phyloP scores from a whole-genome alignment of 1,140 invertebrate genomes.

The Eueides isabella region DNA sequence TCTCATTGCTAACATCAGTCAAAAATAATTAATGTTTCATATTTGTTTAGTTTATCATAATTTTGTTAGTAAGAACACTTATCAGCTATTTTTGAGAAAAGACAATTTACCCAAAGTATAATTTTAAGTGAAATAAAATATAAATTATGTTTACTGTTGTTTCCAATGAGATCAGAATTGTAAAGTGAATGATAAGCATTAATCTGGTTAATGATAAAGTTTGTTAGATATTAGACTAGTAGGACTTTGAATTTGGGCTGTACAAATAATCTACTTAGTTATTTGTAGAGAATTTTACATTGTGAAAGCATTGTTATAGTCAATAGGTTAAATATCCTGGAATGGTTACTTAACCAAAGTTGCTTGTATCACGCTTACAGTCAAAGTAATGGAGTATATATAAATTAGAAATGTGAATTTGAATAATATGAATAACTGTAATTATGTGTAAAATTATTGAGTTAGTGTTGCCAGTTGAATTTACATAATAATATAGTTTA shows the following conservation, averaged over 20 bases:
- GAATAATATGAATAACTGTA: neutral
- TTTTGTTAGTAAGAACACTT: neutral
- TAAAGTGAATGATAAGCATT: slow-evolving; percentile 26
- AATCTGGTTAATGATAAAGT: slow-evolving; percentile 63
- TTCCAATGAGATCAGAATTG: slow-evolving; percentile 19
- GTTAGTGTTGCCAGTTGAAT: slow-evolving; percentile 10
- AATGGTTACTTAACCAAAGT: slow-evolving; percentile 60
- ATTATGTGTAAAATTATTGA: slow-evolving; percentile 8
- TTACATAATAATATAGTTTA: neutral
- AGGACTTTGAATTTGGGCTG: slow-evolving; percentile 77
- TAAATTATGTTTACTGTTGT: slow-evolving; percentile 23
- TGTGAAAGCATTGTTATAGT: slow-evolving; percentile 69
- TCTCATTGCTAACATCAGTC: slow-evolving; percentile 74
- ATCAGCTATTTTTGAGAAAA: slow-evolving; percentile 7
- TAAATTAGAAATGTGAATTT: slow-evolving; percentile 3
- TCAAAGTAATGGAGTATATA: neutral
- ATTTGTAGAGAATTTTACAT: slow-evolving; percentile 79
- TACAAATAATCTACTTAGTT: slow-evolving; percentile 77
- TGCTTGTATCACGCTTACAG: slow-evolving; percentile 31
- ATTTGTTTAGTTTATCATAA: neutral
- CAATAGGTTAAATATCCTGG: slow-evolving; percentile 67
- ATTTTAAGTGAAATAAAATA: slow-evolving; percentile 11
- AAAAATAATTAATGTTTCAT: slow-evolving; percentile 56
- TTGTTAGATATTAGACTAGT: slow-evolving; percentile 78
- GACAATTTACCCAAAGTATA: slow-evolving; percentile 16